Conservation (phyloP, 2,113 vertebrate genomes). For the Onychostruthus taczanowskii region DNA sequence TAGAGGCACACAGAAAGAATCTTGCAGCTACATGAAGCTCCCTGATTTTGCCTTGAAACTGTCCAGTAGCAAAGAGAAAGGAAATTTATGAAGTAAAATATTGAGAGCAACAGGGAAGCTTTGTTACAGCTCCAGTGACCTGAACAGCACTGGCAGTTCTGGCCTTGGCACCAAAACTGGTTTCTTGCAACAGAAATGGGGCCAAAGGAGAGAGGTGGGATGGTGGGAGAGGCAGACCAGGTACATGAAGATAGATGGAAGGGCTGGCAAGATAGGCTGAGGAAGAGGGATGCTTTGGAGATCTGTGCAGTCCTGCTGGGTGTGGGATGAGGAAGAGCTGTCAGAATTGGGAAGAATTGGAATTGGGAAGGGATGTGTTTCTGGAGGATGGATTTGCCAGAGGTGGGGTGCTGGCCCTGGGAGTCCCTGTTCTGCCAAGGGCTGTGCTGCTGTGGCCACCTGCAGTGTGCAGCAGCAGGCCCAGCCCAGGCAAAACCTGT, state of each 20-base stretch:
- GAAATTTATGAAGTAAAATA: not conserved
- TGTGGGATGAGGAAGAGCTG: not conserved
- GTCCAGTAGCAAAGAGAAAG: not conserved
- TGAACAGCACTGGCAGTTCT: not conserved
- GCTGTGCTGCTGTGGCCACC: not conserved
- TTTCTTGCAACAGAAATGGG: not conserved
- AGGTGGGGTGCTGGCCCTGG: not conserved
- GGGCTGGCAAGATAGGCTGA: not conserved
- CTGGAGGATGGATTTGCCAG: not conserved
- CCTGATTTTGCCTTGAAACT: not conserved
- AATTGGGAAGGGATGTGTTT: rapidly evolving
- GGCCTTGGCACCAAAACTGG: not conserved
- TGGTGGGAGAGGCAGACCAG: not conserved
- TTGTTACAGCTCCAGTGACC: not conserved
- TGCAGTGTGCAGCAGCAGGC: not conserved
- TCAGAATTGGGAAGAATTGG: too few species aligned
- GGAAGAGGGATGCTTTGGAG: not conserved
- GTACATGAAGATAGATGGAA: rapidly evolving
- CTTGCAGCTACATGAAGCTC: not conserved
- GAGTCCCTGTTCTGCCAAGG: not conserved
- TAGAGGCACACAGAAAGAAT: not conserved
- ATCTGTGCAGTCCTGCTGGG: rapidly evolving
- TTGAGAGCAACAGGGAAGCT: not conserved
- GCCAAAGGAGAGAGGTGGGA: not conserved
- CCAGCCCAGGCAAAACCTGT: not conserved